phyloP scores from a whole-genome alignment of 2,113 vertebrate species.

The Aptenodytes patagonicus region DNA sequence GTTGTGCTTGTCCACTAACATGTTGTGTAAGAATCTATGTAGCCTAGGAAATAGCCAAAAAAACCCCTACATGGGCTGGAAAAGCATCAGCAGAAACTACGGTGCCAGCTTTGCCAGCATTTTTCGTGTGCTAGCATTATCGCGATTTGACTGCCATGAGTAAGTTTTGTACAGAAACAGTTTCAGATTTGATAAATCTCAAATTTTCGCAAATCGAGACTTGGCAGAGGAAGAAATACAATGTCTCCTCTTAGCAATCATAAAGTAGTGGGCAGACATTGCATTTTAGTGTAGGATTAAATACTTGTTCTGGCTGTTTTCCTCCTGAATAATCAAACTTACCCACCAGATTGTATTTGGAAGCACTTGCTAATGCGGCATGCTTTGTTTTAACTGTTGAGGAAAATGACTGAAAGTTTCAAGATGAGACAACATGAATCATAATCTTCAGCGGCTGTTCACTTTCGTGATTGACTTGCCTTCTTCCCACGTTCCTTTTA shows the following conservation, averaged over 20 bases:
- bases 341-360: conserved; percentile 32
- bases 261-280: conserved; percentile 6
- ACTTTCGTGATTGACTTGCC: conserved; percentile 24
- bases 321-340: conserved; percentile 41
- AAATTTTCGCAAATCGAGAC: neutral
- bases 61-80: neutral
- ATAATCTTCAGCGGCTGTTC: conserved; percentile 1
- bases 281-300: conserved; percentile 23
- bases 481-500: conserved; percentile 21
- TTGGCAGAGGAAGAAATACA: neutral
- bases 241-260: neutral
- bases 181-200: neutral
- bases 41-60: neutral
- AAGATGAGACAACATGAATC: conserved; percentile 39
- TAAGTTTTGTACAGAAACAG: neutral
- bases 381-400: neutral
- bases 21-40: rapidly evolving
- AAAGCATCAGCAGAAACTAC: neutral
- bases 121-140: neutral
- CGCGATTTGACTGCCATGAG: neutral
- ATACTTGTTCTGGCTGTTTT: conserved; percentile 20
- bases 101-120: neutral
- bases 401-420: conserved; percentile 24
- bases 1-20: neutral
- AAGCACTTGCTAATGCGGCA: neutral